Percentiles rank a stretch among this genome's conserved stretches.
Evolutionary conservation across 2,888 invertebrate species (phyloP).

Genomic region (Drosophila percnosoma): DNA sequence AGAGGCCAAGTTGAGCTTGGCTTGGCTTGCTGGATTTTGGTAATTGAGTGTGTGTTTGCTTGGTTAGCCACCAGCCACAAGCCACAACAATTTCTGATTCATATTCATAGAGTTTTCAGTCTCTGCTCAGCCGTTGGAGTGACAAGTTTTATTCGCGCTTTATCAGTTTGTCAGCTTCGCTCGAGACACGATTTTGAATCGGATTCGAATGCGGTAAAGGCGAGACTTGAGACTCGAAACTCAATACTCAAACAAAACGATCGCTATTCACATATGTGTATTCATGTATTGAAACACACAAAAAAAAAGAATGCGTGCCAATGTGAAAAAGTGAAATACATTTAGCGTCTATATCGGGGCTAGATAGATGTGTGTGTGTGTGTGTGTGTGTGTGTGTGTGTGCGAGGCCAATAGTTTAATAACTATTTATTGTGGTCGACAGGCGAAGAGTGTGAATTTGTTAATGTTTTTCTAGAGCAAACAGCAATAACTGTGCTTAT

Average conservation of each 20-base stretch:
- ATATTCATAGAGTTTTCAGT: conserved; percentile 37
- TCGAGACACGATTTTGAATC: conserved; percentile 32
- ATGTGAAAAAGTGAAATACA: conserved; percentile 60
- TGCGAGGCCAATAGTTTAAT: conserved; percentile 45
- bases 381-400: background rate
- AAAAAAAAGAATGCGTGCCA: conserved; percentile 54
- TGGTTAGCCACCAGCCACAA: conserved; percentile 37
- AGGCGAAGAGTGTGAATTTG: conserved; percentile 40
- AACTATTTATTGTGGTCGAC: conserved; percentile 11
- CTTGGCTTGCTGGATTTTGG: conserved; percentile 27
- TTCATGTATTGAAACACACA: conserved; percentile 18
- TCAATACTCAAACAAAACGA: conserved; percentile 31
- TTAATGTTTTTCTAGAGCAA: conserved; percentile 36
- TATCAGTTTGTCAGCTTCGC: conserved; percentile 12
- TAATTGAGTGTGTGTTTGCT: conserved; percentile 3
- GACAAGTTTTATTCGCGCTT: conserved; percentile 59
- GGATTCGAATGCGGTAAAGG: conserved; percentile 54
- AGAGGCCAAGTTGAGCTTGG: conserved; percentile 53
- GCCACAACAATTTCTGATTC: conserved; percentile 53
- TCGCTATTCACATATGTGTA: conserved; percentile 22
- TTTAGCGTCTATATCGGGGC: conserved; percentile 4
- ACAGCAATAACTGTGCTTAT: conserved; percentile 28
- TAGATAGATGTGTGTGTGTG: background rate
- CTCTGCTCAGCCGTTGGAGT: conserved; percentile 50
- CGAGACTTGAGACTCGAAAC: conserved; percentile 47